These are phyloP conservation scores for Esperia sulphurella DNA, from an alignment of 2,888 invertebrate genomes.

Conservation along the genomic window DNA sequence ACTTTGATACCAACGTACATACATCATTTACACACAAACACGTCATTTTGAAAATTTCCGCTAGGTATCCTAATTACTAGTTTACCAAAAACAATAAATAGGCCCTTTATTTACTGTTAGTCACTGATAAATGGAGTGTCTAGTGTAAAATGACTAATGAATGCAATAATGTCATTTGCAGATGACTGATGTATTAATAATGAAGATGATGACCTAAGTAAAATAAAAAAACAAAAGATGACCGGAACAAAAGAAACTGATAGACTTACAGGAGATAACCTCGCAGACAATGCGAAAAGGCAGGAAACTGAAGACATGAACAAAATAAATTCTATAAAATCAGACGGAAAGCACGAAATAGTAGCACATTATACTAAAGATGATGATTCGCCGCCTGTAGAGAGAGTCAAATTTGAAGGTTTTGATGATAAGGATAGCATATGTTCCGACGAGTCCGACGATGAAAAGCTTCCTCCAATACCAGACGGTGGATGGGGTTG, in stretches of 20 bases:
- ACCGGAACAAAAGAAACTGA: constrained; percentile 18
- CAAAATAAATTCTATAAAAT: constrained; percentile 60
- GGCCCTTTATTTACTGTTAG: too few relatives aligned
- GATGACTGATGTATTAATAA: background rate
- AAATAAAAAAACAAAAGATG: constrained; percentile 19
- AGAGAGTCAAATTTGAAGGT: constrained; percentile 67
- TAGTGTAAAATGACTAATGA: too few relatives aligned
- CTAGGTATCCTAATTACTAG: too few relatives aligned
- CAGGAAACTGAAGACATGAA: constrained; percentile 40
- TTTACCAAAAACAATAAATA: too few relatives aligned
- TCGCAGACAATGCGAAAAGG: constrained; percentile 17
- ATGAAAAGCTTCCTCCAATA: constrained; percentile 74
- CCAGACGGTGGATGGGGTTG: constrained; percentile 94
- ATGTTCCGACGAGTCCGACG: constrained; percentile 51
- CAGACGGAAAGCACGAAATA: constrained; percentile 37
- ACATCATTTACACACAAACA: too few relatives aligned
- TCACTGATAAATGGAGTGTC: background rate
- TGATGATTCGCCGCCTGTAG: constrained; percentile 35
- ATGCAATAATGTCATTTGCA: too few relatives aligned
- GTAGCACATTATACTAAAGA: constrained; percentile 38
- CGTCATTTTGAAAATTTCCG: too few relatives aligned
- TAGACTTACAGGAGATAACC: constrained; percentile 16
- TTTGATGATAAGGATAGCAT: constrained; percentile 68
- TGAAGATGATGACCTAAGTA: background rate
- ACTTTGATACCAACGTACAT: too few relatives aligned